Percentiles rank a stretch among this genome's conserved stretches.
phyloP scores from a whole-genome alignment of 2,797 vertebrate species.

The Falco biarmicus region DNA sequence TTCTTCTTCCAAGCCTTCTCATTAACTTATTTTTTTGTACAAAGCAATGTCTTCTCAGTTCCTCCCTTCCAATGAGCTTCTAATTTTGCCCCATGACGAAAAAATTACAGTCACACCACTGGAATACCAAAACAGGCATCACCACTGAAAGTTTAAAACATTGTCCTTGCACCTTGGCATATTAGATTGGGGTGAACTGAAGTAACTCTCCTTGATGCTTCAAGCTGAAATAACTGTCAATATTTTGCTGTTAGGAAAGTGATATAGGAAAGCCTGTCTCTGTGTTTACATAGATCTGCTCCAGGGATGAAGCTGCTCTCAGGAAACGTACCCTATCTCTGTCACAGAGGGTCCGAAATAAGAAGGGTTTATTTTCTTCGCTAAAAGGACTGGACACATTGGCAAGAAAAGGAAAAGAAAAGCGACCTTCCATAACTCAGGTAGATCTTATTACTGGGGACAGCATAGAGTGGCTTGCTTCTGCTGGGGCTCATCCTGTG shows the following conservation, averaged over 20 bases:
- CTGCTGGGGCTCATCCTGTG: not conserved
- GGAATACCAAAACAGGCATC: not conserved
- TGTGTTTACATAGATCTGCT: constrained; percentile 85
- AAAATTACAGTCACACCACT: accelerated
- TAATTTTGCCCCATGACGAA: not conserved
- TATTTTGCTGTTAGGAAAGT: not conserved
- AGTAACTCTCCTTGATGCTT: not conserved
- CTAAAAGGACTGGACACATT: constrained; percentile 92
- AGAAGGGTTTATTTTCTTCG: constrained; percentile 90
- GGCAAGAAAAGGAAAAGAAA: constrained; percentile 87
- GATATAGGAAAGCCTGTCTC: not conserved
- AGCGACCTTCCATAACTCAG: constrained; percentile 88
- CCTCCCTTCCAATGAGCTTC: not conserved
- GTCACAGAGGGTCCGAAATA: constrained; percentile 81
- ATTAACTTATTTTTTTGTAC: not conserved
- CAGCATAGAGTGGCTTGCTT: not conserved
- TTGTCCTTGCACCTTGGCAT: not conserved
- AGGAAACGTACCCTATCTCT: constrained; percentile 88
- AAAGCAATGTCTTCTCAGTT: not conserved
- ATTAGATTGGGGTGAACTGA: not conserved
- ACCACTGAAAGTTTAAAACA: not conserved
- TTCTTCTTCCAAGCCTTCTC: not conserved
- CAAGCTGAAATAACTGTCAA: not conserved
- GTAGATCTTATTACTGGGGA: constrained; percentile 62
- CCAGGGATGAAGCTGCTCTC: constrained; percentile 88